A percentile compares a stretch with the other conserved stretches of the same genome.
phyloP scores from a whole-genome alignment of 2,888 invertebrate species.

The Diaperis boleti region DNA sequence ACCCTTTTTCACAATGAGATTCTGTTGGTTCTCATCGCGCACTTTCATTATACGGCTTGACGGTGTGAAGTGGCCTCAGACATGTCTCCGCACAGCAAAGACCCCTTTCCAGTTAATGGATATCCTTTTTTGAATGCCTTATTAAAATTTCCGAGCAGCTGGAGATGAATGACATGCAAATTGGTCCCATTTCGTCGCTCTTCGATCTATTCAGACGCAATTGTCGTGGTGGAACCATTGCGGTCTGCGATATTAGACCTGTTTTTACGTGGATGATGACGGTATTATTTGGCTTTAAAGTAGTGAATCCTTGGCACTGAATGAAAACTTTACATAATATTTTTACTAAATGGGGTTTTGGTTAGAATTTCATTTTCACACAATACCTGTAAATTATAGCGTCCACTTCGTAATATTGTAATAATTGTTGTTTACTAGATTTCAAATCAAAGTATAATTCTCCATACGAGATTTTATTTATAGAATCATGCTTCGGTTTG shows the following conservation, averaged over 20 bases:
- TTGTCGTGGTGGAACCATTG: slow-evolving; percentile 44
- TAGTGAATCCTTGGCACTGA: too few species aligned
- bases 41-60: slow-evolving; percentile 50
- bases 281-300: not conserved
- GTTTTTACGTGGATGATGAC: slow-evolving; percentile 14
- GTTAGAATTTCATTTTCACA: too few species aligned
- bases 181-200: slow-evolving; percentile 61
- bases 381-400: too few species aligned
- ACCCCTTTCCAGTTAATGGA: slow-evolving; percentile 56
- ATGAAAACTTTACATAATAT: not conserved
- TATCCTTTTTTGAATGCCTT: slow-evolving; percentile 65
- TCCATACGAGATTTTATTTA: too few species aligned
- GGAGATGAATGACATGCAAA: slow-evolving; percentile 67
- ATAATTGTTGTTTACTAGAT: too few species aligned
- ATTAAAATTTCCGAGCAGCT: slow-evolving; percentile 69
- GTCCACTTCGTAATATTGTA: too few species aligned
- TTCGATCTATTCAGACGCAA: slow-evolving; percentile 54
- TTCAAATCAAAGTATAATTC: too few species aligned
- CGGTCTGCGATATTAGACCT: slow-evolving; percentile 4
- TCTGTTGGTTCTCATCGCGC: slow-evolving; percentile 52
- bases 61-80: slow-evolving; percentile 55
- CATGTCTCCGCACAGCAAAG: slow-evolving; percentile 36
- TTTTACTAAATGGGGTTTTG: not conserved
- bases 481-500: too few species aligned
- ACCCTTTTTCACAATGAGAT: slow-evolving; percentile 53